These are phyloP conservation scores for Caenorhabditis briggsae DNA, from an alignment of 1,140 invertebrate species.

Conservation along the genomic window DNA sequence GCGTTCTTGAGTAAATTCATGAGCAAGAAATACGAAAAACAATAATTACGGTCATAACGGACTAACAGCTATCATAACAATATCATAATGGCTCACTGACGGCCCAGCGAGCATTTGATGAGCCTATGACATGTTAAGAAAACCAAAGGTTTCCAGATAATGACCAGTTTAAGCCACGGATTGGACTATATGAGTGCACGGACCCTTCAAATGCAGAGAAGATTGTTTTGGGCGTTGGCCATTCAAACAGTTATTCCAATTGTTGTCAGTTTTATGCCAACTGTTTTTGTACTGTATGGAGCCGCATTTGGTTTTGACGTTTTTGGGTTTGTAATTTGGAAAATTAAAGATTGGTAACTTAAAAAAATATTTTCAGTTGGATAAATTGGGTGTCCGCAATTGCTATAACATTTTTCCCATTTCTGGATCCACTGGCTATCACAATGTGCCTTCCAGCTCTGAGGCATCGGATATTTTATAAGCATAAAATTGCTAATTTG, in stretches of 20 bases:
- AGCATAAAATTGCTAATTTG: too few relatives aligned
- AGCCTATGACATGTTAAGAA: too few relatives aligned
- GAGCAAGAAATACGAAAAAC: too few relatives aligned
- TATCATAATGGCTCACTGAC: too few relatives aligned
- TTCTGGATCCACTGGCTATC: constrained; percentile 2
- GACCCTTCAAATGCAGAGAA: background rate
- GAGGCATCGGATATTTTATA: background rate
- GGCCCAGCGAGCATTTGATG: background rate
- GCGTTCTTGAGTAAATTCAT: background rate
- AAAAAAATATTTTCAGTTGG: background rate
- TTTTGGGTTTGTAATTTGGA: too few relatives aligned
- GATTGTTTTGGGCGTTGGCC: background rate
- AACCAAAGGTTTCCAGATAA: background rate
- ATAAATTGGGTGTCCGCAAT: background rate
- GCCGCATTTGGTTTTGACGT: background rate
- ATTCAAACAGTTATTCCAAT: constrained; percentile 9
- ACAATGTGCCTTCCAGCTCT: background rate
- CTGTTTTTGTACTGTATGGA: background rate
- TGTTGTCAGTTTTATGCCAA: background rate
- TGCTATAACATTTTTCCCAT: background rate
- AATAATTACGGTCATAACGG: too few relatives aligned
- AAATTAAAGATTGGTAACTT: too few relatives aligned
- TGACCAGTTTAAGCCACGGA: background rate
- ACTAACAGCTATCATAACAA: too few relatives aligned
- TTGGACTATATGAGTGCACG: background rate